These are phyloP conservation scores for Pycnonotus jocosus DNA, from an alignment of 2,113 vertebrate species.

Conservation along the genomic window DNA sequence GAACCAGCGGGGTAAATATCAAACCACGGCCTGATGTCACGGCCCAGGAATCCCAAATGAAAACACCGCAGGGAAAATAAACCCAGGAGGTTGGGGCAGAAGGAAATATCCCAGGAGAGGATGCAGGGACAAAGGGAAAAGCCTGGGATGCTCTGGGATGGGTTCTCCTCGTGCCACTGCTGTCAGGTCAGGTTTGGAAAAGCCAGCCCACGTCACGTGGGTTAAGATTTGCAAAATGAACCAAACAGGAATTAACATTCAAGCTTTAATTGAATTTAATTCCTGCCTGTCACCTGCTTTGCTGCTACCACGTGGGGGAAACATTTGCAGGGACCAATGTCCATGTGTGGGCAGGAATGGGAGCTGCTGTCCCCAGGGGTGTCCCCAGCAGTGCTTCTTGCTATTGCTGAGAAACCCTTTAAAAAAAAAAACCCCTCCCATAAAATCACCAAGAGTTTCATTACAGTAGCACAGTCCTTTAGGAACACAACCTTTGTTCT, in stretches of 20 bases:
- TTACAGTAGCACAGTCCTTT: background rate
- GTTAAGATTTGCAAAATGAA: background rate
- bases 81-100: background rate
- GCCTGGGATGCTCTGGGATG: background rate
- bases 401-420: background rate
- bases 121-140: background rate
- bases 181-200: background rate
- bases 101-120: background rate
- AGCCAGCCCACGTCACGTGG: accelerated
- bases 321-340: accelerated
- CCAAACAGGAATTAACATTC: background rate
- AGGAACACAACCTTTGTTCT: background rate
- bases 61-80: constrained; percentile 13
- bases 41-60: constrained; percentile 31
- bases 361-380: background rate
- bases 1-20: background rate
- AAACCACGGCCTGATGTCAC: constrained; percentile 46
- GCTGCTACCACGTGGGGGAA: background rate
- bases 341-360: background rate
- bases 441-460: background rate
- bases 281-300: background rate
- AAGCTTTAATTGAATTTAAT: background rate
- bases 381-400: background rate
- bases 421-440: background rate
- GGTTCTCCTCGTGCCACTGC: background rate